Evolutionary conservation across 2,113 vertebrate species (phyloP).

Genomic region (Excalfactoria chinensis): DNA sequence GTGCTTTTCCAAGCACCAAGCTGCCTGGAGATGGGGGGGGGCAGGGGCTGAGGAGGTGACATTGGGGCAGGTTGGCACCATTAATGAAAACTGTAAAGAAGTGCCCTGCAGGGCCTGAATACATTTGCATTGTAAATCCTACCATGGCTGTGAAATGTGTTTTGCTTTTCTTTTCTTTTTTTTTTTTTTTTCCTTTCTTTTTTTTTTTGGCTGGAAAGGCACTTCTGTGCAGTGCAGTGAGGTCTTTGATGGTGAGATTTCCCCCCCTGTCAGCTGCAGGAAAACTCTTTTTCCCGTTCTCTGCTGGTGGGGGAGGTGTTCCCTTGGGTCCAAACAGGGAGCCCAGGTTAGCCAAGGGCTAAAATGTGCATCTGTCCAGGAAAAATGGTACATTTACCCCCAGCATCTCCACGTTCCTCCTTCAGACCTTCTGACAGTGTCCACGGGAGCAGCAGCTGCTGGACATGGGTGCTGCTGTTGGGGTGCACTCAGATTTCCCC

Average conservation of each 20-base stretch:
- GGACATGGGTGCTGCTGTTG: not conserved
- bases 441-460: not conserved
- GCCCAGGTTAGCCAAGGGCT: not conserved
- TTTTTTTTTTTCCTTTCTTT: not conserved
- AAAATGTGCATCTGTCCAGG: not conserved
- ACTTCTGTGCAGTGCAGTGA: not conserved
- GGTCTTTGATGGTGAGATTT: slow-evolving; percentile 39
- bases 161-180: not conserved
- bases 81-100: slow-evolving; percentile 18
- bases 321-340: not conserved
- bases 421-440: not conserved
- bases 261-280: slow-evolving; percentile 21
- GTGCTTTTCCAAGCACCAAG: not conserved
- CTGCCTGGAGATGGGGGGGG: not conserved
- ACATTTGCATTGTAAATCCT: slow-evolving; percentile 64
- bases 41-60: not conserved
- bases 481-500: not conserved
- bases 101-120: slow-evolving; percentile 50
- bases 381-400: not conserved
- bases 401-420: not conserved
- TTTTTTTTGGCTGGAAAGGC: not conserved
- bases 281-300: not conserved
- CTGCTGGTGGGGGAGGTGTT: not conserved
- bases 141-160: slow-evolving; percentile 2
- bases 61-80: not conserved